A percentile compares a stretch with the other conserved stretches of the same genome.
phyloP scores from a whole-genome alignment of 2,113 vertebrate genomes.

The Azemiops feae region DNA sequence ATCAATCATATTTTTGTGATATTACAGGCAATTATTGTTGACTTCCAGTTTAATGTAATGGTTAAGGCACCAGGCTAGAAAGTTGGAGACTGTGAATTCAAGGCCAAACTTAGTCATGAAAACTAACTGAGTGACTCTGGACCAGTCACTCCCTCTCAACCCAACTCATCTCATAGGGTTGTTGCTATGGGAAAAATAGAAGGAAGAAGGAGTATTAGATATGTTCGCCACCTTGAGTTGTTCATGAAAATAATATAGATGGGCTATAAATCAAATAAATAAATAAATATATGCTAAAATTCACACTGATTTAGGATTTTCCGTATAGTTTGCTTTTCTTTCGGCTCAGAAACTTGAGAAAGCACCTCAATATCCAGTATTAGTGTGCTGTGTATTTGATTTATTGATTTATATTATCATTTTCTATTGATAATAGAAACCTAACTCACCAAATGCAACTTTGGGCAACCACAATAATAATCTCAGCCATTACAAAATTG shows the following conservation, averaged over 20 bases:
- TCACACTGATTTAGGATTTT: not conserved
- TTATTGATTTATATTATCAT: not conserved
- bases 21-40: not conserved
- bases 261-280: no score
- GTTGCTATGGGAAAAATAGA: no score
- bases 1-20: not conserved
- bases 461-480: not conserved
- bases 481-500: not conserved
- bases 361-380: not conserved
- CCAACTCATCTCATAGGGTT: no score
- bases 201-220: no score
- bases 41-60: not conserved
- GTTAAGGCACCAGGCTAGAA: no score
- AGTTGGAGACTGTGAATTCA: no score
- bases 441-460: not conserved
- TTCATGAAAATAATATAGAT: no score
- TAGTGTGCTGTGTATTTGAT: not conserved
- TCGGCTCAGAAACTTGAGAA: not conserved
- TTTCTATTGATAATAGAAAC: not conserved
- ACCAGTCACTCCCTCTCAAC: no score
- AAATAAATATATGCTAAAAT: not conserved
- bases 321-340: not conserved
- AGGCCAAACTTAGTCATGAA: no score
- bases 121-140: no score
- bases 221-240: no score